A percentile compares a stretch with the other conserved stretches of the same genome.
Conservation (phyloP, 92 coral and sea anemone species). For the Porites cylindrica region DNA sequence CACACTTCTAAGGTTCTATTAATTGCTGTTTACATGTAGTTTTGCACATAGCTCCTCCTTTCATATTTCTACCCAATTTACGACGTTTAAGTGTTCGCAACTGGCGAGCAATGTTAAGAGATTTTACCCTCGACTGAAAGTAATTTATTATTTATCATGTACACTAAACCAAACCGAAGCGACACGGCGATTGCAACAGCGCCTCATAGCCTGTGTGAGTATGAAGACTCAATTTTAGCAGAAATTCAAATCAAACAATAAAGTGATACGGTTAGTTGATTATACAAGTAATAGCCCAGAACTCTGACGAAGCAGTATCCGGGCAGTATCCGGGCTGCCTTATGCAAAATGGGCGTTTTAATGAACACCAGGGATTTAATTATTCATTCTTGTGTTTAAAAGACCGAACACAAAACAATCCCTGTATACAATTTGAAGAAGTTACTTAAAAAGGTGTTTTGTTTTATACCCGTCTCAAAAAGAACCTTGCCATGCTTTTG, state of each 20-base stretch:
- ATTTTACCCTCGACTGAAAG: conserved; percentile 33
- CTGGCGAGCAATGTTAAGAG: background rate
- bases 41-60: background rate
- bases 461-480: background rate
- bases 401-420: conserved; percentile 44
- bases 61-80: background rate
- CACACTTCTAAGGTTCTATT: background rate
- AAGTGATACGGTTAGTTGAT: conserved; percentile 12
- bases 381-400: conserved; percentile 43
- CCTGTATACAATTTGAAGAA: conserved; percentile 23
- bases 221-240: background rate
- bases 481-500: conserved; percentile 5
- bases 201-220: background rate
- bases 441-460: conserved; percentile 9
- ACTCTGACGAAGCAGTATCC: background rate
- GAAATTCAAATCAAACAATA: background rate
- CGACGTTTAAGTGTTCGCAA: background rate
- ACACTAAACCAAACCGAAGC: conserved; percentile 3
- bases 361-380: conserved; percentile 32
- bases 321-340: background rate
- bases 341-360: conserved; percentile 11
- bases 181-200: background rate
- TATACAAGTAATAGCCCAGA: background rate
- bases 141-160: conserved; percentile 32
- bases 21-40: conserved; percentile 12